Base-by-base conservation (phyloP, 2,113 vertebrate species). In the Thalassarche chlororhynchos region DNA sequence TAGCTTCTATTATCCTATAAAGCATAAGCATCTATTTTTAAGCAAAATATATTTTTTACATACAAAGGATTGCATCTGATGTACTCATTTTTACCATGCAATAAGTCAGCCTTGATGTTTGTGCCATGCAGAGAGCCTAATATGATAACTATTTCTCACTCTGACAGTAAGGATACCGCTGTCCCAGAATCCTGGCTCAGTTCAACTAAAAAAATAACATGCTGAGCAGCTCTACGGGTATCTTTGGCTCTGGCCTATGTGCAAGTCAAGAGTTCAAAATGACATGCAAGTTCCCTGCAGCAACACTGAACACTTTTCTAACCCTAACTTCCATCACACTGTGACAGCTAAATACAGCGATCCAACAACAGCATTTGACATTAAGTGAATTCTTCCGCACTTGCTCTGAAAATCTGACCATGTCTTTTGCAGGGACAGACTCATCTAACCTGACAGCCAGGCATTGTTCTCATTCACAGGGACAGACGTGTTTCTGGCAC, bases 251-350 rank as follows among this genome's bases (percentile, higher is more conserved):
- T 9, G 6, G 78, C 72, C 87, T 94, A 51, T 80, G 64, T 40
- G 49, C 62, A 95, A 94, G 93, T 97, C 95, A 96, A 93, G 94
- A 97, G 96, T 97, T 97, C 94, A 94, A 84, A 95, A 93, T 54
- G 49, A 96, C 97, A 97, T 49, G 47, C 60, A 90, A 68, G 91
- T 96, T 95, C 90, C 94, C 94, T 96, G 90, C 89, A 90, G 96
- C 84, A 96, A 86, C 54, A 71, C 42, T 51, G 92, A 96, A 94
- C 74, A 36, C 88, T 96, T 92, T 81, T 49, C 95, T 97, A 96
- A 97, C 97, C 97, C 92, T 79, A 92, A 84, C 80, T 95, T 94
- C 91, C 74, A 95, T 58, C 91, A 93, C 75, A 95, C 92, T 93
- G 94, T 82, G 97, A 93, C 87, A 84, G 88, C 88, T 95, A 94